Conservation (phyloP, 2,113 vertebrate genomes). For the Salvelinus fontinalis region DNA sequence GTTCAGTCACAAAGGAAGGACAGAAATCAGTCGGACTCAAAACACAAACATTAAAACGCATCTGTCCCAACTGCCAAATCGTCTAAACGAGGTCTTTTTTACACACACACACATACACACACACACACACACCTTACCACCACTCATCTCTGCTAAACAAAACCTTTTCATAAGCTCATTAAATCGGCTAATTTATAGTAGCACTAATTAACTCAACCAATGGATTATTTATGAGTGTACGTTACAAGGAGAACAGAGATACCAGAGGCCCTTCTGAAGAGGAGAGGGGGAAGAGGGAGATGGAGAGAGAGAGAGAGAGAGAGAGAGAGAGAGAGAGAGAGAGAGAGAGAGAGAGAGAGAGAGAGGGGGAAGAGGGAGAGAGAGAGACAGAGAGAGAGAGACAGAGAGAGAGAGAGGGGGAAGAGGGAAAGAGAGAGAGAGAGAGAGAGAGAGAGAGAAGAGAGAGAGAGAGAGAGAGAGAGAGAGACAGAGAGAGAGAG, state of each 20-base stretch:
- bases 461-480: too few species aligned
- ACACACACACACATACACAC: too few species aligned
- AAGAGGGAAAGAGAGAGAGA: too few species aligned
- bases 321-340: too few species aligned
- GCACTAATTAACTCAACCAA: conserved; percentile 39
- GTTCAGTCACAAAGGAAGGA: conserved; percentile 25
- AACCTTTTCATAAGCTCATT: conserved; percentile 39
- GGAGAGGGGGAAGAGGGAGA: background rate
- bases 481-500: too few species aligned
- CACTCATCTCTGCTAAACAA: conserved; percentile 25
- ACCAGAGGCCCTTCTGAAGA: conserved; percentile 1
- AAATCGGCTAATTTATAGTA: conserved; percentile 63
- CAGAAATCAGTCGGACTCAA: conserved; percentile 33
- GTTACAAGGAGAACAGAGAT: conserved; percentile 35
- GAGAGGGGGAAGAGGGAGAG: too few species aligned
- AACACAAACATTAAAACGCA: too few species aligned
- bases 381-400: background rate
- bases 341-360: too few species aligned
- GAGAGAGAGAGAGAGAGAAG: too few species aligned
- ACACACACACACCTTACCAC: conserved; percentile 2
- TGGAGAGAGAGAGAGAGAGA: too few species aligned
- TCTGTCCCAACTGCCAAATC: too few species aligned
- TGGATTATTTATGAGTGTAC: conserved; percentile 44
- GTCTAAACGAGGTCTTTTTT: too few species aligned
- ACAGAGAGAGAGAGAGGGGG: background rate